Base-by-base conservation (phyloP, 1,140 invertebrate genomes). In the Proales similis region DNA sequence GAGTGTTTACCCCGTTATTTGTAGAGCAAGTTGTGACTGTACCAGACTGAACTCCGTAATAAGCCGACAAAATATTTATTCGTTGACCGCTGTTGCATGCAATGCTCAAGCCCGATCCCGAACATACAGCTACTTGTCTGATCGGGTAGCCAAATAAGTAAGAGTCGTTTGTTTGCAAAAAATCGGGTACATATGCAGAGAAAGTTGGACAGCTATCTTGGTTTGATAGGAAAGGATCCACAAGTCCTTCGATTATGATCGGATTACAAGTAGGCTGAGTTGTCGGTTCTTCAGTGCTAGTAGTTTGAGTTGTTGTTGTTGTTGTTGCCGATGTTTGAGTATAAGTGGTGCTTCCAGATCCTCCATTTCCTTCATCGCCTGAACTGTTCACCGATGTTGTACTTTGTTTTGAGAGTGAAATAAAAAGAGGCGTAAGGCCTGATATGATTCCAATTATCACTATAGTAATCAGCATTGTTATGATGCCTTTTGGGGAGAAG, bases 21-120 rank as follows among this genome's bases (percentile, higher is more conserved):
- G 51, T 42, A 26, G 36, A 42, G 22, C 51, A 57, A 24, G 14
- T 42, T 27, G 39, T 53, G 38, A 24, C 30, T 9, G 36, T 42
- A 29, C 45, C 20, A 42, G 39, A 42, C 30, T 57, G 51, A 42
- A 57, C 20, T 17, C 51, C 51, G 30, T 30, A 57, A 26, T 57
- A 57, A 9, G 51, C 51, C 12, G 51, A 57, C 5, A 14, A n/a
- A 22, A 57, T 42, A 29, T 57, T 36, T 4, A 57, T 7, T 3
- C 17, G 14, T 2, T 57, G 51, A 26, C 45, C 32, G 14, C 12
- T 22, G n/a, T 36, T 36, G 22, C 51, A 57, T 42, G 39, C 45
- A 19, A 57, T 17, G 3, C 32, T 36, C 27, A 57, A 24, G 39
- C 45, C 45, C 9, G 51, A 57, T 6, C 51, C 51, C 11, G 30